These are phyloP conservation scores for Anneissia japonica DNA, from an alignment of 35 echinoderm and acorn worm species.

Conservation along the genomic window DNA sequence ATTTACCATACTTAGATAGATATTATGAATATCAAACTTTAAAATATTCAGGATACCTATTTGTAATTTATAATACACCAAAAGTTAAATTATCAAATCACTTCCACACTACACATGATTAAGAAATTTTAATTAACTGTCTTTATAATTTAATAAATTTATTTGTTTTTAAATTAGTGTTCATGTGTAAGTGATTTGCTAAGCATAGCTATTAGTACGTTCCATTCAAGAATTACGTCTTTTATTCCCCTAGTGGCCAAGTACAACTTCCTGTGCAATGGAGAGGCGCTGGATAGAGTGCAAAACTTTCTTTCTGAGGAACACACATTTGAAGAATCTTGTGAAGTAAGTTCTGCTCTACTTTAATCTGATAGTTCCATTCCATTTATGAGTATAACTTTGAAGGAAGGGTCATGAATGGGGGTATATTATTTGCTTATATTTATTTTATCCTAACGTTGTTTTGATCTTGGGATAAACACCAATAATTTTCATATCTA, in stretches of 20 bases:
- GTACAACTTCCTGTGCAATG: slow-evolving; percentile 87
- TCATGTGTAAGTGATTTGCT: too few relatives aligned
- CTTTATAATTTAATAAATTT: too few relatives aligned
- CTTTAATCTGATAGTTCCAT: neutral
- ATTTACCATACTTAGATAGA: neutral
- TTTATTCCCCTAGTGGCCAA: slow-evolving; percentile 58
- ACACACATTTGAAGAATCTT: slow-evolving; percentile 95
- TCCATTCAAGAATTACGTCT: too few relatives aligned
- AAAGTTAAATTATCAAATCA: neutral
- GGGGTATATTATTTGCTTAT: too few relatives aligned
- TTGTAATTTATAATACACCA: neutral
- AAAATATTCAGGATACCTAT: neutral
- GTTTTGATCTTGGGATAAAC: too few relatives aligned
- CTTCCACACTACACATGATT: too few relatives aligned
- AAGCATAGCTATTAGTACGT: too few relatives aligned
- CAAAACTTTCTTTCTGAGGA: slow-evolving; percentile 74
- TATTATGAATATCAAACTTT: neutral
- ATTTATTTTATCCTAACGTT: neutral
- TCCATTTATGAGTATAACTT: too few relatives aligned
- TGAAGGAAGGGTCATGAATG: too few relatives aligned
- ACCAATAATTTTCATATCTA: too few relatives aligned
- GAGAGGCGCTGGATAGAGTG: slow-evolving; percentile 74
- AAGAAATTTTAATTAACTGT: too few relatives aligned
- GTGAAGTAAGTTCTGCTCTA: slow-evolving; percentile 45
- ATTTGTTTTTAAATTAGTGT: too few relatives aligned